A percentile compares a stretch with the other conserved stretches of the same genome.
Evolutionary conservation across 30 jellyfish, hydroid and myxozoan genomes (phyloP).

Genomic region (Turritopsis rubra): DNA sequence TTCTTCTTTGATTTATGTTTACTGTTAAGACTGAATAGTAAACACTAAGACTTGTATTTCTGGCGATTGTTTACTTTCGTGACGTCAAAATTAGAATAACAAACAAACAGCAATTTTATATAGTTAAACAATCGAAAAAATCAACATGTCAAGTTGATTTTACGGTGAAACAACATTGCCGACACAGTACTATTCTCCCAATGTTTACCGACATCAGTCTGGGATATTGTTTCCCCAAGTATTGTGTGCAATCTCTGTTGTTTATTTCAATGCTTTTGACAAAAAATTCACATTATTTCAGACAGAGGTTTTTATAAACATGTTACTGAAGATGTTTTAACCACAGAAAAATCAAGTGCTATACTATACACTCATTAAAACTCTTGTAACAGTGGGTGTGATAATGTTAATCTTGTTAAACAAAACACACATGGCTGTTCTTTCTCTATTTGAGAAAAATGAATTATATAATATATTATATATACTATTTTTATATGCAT

Average conservation of each 20-base stretch:
- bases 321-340: neutral
- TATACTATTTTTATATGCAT: too few species aligned
- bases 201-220: neutral
- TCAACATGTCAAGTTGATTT: neutral
- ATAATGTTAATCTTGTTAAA: neutral
- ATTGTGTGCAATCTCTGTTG: neutral
- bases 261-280: neutral
- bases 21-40: neutral
- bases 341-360: neutral
- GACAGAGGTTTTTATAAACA: too few species aligned
- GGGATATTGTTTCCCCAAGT: neutral
- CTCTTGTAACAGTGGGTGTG: neutral
- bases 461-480: too few species aligned
- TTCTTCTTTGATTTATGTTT: neutral
- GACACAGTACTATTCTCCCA: neutral
- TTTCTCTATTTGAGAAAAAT: neutral
- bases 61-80: neutral
- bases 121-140: neutral
- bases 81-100: neutral
- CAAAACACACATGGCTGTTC: neutral
- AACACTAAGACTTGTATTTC: neutral
- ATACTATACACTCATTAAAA: neutral
- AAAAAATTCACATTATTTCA: neutral
- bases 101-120: neutral
- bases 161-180: neutral